Evolutionary conservation across 1,140 invertebrate genomes (phyloP).

Genomic region (Diplogasteroides magnus): DNA sequence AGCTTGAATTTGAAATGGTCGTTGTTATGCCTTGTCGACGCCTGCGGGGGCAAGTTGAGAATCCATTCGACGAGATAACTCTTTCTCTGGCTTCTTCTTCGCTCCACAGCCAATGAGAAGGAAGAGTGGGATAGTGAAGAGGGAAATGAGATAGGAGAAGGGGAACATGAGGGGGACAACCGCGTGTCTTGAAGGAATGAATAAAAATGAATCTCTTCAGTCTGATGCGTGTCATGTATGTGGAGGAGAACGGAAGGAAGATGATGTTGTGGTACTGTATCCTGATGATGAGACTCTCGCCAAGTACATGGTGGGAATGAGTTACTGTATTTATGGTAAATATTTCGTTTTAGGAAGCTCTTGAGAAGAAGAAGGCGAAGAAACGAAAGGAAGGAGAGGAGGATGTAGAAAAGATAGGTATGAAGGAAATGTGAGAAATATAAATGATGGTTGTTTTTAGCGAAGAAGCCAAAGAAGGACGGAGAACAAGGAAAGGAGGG

Average conservation of each 20-base stretch:
- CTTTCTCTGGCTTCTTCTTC: no score
- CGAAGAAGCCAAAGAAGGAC: neutral
- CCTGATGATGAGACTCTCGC: constrained; percentile 69
- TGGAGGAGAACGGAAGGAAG: constrained; percentile 69
- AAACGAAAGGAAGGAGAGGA: constrained; percentile 14
- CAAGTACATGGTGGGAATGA: constrained; percentile 50
- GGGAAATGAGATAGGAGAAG: no score
- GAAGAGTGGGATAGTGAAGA: no score
- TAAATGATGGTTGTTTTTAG: neutral
- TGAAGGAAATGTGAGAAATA: neutral
- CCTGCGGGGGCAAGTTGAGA: no score
- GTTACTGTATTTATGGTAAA: neutral
- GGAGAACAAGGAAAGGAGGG: no score
- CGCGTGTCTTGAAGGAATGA: neutral
- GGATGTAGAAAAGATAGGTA: constrained; percentile 19
- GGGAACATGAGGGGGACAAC: no score
- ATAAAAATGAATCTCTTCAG: constrained; percentile 12
- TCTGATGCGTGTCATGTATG: constrained; percentile 64
- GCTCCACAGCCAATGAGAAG: no score
- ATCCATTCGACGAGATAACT: neutral
- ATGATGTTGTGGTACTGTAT: constrained; percentile 81
- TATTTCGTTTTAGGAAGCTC: neutral
- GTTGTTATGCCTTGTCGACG: no score
- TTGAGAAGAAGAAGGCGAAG: constrained; percentile 19
- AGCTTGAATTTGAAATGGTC: no score